These are phyloP conservation scores for Harpalus rufipes DNA, from an alignment of 2,888 invertebrate species.

Conservation along the genomic window DNA sequence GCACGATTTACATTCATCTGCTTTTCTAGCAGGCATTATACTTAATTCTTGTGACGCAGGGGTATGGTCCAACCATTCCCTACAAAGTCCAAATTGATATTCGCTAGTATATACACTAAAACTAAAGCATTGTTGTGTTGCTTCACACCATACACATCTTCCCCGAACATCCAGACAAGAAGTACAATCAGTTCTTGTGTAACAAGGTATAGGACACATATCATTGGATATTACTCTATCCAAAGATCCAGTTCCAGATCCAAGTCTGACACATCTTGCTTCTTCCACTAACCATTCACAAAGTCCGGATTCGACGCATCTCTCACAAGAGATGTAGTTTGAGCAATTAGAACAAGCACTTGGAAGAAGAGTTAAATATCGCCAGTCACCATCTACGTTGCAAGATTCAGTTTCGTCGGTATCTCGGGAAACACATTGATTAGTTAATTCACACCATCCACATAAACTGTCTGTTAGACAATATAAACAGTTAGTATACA, in stretches of 20 bases:
- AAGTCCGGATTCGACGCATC: constrained; percentile 85
- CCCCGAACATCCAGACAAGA: constrained; percentile 84
- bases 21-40: constrained; percentile 72
- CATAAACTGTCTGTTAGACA: constrained; percentile 93
- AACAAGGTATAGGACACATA: constrained; percentile 90
- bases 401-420: constrained; percentile 84
- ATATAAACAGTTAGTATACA: constrained; percentile 90
- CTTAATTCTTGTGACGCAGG: constrained; percentile 74
- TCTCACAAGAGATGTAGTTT: constrained; percentile 92
- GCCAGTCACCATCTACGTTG: constrained; percentile 81
- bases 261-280: constrained; percentile 90
- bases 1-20: constrained; percentile 90
- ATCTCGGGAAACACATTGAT: constrained; percentile 84
- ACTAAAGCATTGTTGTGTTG: constrained; percentile 93
- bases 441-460: constrained; percentile 93
- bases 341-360: constrained; percentile 92
- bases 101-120: constrained; percentile 97
- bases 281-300: constrained; percentile 97
- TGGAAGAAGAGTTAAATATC: constrained; percentile 89
- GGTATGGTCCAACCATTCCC: constrained; percentile 94
- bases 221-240: constrained; percentile 83
- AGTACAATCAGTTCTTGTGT: constrained; percentile 86
- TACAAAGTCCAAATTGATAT: constrained; percentile 94
- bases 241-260: constrained; percentile 81
- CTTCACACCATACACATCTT: constrained; percentile 97